These are phyloP conservation scores for Narcine bancroftii DNA, from an alignment of 2,113 vertebrate genomes.

Conservation along the genomic window DNA sequence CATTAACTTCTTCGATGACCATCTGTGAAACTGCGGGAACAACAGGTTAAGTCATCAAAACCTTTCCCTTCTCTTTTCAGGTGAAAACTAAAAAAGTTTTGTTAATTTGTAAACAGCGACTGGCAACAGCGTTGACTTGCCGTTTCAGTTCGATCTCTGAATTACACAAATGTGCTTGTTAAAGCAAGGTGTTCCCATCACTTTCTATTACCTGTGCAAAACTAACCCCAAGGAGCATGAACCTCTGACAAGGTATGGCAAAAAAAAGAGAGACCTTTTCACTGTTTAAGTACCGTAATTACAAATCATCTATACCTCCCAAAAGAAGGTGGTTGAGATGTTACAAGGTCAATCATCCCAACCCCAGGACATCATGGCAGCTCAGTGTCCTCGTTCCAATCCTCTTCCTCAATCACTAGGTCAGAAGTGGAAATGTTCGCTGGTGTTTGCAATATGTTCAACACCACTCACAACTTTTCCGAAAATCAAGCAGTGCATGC, in stretches of 20 bases:
- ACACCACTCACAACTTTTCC: no score
- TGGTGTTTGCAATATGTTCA: no score
- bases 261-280: not conserved
- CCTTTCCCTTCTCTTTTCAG: not conserved
- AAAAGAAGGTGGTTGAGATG: no score
- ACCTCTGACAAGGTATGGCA: not conserved
- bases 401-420: no score
- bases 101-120: not conserved
- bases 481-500: no score
- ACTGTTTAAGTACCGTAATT: not conserved
- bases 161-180: not conserved
- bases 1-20: conserved; percentile 70
- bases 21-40: conserved; percentile 61
- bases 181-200: not conserved
- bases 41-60: not conserved
- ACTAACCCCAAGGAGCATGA: not conserved
- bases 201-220: not conserved
- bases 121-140: not conserved
- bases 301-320: not conserved
- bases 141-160: not conserved
- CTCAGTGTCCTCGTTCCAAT: no score
- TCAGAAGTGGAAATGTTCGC: no score
- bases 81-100: not conserved
- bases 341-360: no score
- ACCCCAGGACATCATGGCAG: no score